Evolutionary conservation across 2,888 invertebrate species (phyloP).

Genomic region (Meteorus cinctellus): DNA sequence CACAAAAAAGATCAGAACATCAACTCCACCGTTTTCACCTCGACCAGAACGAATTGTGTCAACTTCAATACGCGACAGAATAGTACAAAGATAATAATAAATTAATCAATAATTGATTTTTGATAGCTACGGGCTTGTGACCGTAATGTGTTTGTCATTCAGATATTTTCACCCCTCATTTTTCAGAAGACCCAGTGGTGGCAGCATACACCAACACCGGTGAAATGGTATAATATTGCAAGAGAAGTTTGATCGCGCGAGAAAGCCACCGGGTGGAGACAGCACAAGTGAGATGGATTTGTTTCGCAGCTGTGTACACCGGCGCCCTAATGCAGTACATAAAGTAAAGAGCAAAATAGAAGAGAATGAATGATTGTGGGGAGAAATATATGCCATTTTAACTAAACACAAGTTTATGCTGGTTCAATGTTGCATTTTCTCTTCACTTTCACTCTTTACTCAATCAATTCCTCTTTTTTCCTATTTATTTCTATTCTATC

Average conservation of each 20-base stretch:
- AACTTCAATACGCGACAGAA: neutral
- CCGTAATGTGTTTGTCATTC: constrained; percentile 41
- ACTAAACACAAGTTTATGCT: constrained; percentile 14
- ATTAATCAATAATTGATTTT: constrained; percentile 63
- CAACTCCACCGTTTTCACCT: no score
- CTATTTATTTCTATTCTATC: constrained; percentile 35
- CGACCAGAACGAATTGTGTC: neutral
- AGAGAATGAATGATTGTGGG: neutral
- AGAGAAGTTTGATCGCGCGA: constrained; percentile 54
- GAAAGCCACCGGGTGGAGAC: constrained; percentile 58
- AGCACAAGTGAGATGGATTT: constrained; percentile 65
- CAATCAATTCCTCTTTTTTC: neutral
- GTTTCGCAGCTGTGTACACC: constrained; percentile 72
- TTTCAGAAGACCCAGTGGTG: constrained; percentile 31
- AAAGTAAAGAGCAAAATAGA: neutral
- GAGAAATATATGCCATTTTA: neutral
- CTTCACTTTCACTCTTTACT: neutral
- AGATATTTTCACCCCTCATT: constrained; percentile 30
- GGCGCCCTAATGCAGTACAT: constrained; percentile 24
- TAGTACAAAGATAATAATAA: constrained; percentile 6
- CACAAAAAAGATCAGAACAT: no score
- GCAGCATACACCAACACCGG: neutral
- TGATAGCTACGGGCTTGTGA: constrained; percentile 54
- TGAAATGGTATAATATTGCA: constrained; percentile 43
- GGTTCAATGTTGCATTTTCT: neutral